These are phyloP conservation scores for Drosophila kurseongensis DNA, from an alignment of 1,140 invertebrate genomes.

Conservation along the genomic window DNA sequence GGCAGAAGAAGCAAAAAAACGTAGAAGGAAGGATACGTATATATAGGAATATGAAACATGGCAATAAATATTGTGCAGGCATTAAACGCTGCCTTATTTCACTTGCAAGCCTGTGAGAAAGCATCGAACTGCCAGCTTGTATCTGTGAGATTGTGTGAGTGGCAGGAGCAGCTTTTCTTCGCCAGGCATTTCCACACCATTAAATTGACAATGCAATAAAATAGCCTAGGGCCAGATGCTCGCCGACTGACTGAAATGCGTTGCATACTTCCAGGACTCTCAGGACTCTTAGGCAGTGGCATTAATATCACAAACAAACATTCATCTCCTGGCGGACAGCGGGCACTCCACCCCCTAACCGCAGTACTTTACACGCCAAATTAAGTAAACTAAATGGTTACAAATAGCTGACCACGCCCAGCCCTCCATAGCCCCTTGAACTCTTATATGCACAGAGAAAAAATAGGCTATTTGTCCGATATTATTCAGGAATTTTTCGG, in stretches of 20 bases:
- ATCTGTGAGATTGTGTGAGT: conserved; percentile 26
- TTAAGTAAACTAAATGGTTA: conserved; percentile 64
- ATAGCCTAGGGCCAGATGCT: conserved; percentile 63
- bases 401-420: conserved; percentile 35
- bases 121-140: conserved; percentile 72
- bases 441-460: conserved; percentile 1
- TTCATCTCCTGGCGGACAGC: conserved; percentile 31
- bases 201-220: conserved; percentile 83
- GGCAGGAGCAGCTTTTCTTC: conserved; percentile 47
- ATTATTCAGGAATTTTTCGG: neutral
- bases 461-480: neutral
- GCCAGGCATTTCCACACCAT: conserved; percentile 81
- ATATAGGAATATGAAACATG: conserved; percentile 75
- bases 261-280: conserved; percentile 54
- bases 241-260: conserved; percentile 29
- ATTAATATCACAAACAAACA: conserved; percentile 63
- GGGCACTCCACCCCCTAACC: conserved; percentile 5
- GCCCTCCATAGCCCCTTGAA: neutral
- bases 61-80: conserved; percentile 83
- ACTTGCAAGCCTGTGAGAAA: conserved; percentile 47
- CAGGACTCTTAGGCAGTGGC: conserved; percentile 44
- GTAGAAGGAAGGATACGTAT: conserved; percentile 12
- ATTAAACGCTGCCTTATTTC: conserved; percentile 80
- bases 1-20: neutral
- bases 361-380: conserved; percentile 60